Conservation (phyloP, 2,113 vertebrate species). For the Sapajus apella region DNA sequence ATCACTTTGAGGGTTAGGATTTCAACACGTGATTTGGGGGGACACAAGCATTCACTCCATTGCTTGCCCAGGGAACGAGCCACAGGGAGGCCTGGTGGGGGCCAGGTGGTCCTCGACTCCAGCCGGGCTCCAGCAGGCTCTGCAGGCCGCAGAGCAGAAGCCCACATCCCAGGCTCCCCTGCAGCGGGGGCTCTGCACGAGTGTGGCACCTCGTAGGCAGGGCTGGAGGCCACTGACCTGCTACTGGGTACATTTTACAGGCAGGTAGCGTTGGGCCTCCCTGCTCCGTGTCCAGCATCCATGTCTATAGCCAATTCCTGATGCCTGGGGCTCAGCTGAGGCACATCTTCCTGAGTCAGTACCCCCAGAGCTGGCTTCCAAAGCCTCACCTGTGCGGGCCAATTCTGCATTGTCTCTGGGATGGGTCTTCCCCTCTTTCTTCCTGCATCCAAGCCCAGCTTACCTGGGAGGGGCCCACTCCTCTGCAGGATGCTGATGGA, state of each 20-base stretch:
- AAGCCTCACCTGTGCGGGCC: rapidly evolving
- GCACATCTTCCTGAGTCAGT: not conserved
- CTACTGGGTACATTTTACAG: not conserved
- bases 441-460: not conserved
- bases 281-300: not conserved
- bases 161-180: not conserved
- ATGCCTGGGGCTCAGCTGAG: not conserved
- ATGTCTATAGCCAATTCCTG: not conserved
- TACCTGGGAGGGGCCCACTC: not conserved
- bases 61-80: not conserved
- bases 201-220: not conserved
- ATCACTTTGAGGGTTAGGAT: not conserved
- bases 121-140: not conserved
- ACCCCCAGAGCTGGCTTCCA: not conserved
- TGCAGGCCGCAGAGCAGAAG: not conserved
- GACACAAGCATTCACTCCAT: not conserved
- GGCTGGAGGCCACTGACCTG: not conserved
- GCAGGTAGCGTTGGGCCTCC: no score
- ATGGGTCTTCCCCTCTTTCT: not conserved
- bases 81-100: not conserved
- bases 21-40: not conserved
- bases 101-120: not conserved
- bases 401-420: not conserved
- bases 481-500: rapidly evolving
- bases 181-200: not conserved